Evolutionary conservation across 2,113 vertebrate genomes (phyloP).

Genomic region (Psilopogon haemacephalus): DNA sequence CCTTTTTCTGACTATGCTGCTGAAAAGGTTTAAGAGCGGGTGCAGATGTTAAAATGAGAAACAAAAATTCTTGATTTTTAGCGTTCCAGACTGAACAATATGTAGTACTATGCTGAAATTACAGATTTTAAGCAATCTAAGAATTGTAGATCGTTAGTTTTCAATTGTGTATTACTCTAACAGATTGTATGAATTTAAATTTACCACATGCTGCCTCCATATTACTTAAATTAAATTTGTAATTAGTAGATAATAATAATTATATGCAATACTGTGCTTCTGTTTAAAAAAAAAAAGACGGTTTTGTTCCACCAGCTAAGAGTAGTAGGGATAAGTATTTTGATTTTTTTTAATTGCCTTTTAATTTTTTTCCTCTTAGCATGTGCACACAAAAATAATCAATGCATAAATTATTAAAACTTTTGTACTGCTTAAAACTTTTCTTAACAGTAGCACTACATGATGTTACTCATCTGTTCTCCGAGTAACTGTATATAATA

Average conservation of each 20-base stretch:
- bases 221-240: conserved; percentile 66
- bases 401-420: conserved; percentile 38
- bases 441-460: conserved; percentile 33
- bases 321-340: background rate
- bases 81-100: conserved; percentile 13
- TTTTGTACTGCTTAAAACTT: conserved; percentile 55
- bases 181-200: conserved; percentile 56
- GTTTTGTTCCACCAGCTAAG: conserved; percentile 26
- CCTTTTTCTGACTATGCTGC: conserved; percentile 72
- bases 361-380: conserved; percentile 19
- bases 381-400: background rate
- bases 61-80: conserved; percentile 55
- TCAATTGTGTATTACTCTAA: conserved; percentile 59
- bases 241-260: conserved; percentile 48
- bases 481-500: conserved; percentile 55
- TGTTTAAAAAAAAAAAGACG: background rate
- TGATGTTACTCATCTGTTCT: conserved; percentile 38
- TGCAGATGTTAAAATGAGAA: conserved; percentile 49
- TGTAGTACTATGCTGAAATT: conserved; percentile 46
- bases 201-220: conserved; percentile 69
- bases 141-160: conserved; percentile 52
- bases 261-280: conserved; percentile 32
- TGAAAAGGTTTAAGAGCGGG: conserved; percentile 58
- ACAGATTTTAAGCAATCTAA: conserved; percentile 30
- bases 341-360: background rate